Conservation (phyloP, 2,888 invertebrate genomes). For the Lomographa bimaculata region DNA sequence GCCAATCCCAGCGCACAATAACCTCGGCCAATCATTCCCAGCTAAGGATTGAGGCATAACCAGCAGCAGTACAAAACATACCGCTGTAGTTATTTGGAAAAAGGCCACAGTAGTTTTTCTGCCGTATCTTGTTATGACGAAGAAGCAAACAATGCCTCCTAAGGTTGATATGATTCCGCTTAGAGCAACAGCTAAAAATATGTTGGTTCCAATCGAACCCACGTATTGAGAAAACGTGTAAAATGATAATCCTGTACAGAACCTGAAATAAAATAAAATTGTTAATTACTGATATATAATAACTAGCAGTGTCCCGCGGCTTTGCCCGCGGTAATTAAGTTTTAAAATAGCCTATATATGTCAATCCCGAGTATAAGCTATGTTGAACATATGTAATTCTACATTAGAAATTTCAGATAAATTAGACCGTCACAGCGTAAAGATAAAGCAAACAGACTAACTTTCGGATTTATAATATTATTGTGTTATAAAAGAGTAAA, state of each 20-base stretch:
- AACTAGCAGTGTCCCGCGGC: no score
- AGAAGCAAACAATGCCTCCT: constrained; percentile 79
- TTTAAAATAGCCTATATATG: no score
- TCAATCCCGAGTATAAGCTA: no score
- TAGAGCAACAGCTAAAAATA: constrained; percentile 79
- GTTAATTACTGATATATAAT: no score
- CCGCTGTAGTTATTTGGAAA: constrained; percentile 72
- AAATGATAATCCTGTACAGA: constrained; percentile 81
- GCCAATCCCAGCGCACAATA: constrained; percentile 84
- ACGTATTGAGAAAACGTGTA: constrained; percentile 85
- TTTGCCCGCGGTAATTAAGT: no score
- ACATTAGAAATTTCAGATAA: no score
- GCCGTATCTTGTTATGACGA: constrained; percentile 73
- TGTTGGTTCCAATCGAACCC: constrained; percentile 78
- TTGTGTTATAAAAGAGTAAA: no score
- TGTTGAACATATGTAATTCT: no score
- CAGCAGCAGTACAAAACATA: constrained; percentile 77
- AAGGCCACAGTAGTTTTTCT: constrained; percentile 74
- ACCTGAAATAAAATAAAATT: constrained; percentile 68
- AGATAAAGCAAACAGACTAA: no score
- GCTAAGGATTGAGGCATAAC: constrained; percentile 69
- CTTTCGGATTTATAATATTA: no score
- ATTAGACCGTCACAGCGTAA: no score
- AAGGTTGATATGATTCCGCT: constrained; percentile 81
- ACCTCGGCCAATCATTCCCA: constrained; percentile 78